These are phyloP conservation scores for Hoplostethus mediterraneus DNA, from an alignment of 2,797 vertebrate genomes.

Conservation along the genomic window DNA sequence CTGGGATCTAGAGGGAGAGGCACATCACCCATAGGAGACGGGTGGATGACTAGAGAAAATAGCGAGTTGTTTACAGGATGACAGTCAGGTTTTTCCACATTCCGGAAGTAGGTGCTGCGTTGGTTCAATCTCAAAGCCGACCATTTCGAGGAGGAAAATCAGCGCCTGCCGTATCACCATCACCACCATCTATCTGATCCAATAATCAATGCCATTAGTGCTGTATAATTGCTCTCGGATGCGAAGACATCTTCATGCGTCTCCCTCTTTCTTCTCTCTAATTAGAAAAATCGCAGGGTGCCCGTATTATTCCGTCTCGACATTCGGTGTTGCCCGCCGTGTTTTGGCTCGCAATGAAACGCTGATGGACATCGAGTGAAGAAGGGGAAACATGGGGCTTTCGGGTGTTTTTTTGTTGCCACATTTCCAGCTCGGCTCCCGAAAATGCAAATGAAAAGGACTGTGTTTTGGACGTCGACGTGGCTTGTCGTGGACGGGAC, in stretches of 20 bases:
- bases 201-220: conserved; percentile 63
- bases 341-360: conserved; percentile 49
- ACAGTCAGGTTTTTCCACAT: conserved; percentile 47
- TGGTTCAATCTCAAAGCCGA: conserved; percentile 79
- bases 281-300: conserved; percentile 46
- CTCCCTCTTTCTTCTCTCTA: conserved; percentile 23
- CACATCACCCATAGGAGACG: conserved; percentile 15
- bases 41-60: conserved; percentile 22
- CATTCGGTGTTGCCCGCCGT: conserved; percentile 46
- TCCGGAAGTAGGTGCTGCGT: conserved; percentile 86
- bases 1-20: conserved; percentile 41
- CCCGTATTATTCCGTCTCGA: conserved; percentile 49
- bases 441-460: conserved; percentile 72
- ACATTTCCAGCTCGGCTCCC: conserved; percentile 40
- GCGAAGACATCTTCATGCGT: conserved; percentile 49
- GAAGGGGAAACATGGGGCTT: conserved; percentile 61
- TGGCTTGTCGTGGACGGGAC: conserved; percentile 67
- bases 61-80: conserved; percentile 51
- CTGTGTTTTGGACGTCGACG: conserved; percentile 65
- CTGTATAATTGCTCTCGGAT: conserved; percentile 59
- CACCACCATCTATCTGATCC: conserved; percentile 64
- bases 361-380: conserved; percentile 73
- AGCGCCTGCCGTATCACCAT: conserved; percentile 63
- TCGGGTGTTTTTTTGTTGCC: conserved; percentile 52
- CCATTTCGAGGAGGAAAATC: conserved; percentile 82